Evolutionary conservation across 1,140 invertebrate species (phyloP), one percentile per base, ranked within the genome.

Genomic region (Lepidurus couesii): DNA sequence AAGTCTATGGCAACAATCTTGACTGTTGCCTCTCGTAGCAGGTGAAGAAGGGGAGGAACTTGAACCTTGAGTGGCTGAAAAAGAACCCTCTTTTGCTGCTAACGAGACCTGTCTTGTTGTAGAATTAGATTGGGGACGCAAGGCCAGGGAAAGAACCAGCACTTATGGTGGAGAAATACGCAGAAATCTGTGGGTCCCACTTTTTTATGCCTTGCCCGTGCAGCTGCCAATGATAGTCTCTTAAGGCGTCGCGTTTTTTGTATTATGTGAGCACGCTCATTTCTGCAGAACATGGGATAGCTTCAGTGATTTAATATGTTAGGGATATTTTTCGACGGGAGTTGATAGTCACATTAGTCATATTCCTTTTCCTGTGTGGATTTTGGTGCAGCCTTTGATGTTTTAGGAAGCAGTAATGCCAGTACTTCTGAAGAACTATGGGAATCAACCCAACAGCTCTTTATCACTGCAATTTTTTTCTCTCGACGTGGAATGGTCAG

Each of bases 31-130:
- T 21, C 53, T 65, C 16, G 16, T 65, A n/a, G 53, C 16, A 65
- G 21, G 21, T 65, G 53, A 65, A 65, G 53, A 65, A 65, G 53
- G 53, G 53, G 53, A 7, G 16, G 53, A 21, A 65, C 9, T 65
- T 65, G 53, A 65, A 16, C 34, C 53, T 65, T 13, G 53, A 65
- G 53, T 65, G 53, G 53, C 53, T 65, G 53, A 65, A 65, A 65
- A 65, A 65, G 53, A 65, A 16, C 53, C 53, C 53, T 65, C 53
- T 65, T 65, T 13, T 11, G 53, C n/a, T 65, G 53, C 53, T 65
- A 65, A 65, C 53, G 53, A 65, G 8, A 21, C 53, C 13, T 13
- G 53, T 7, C 21, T 21, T 65, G 53, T 65, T 65, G 53, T 65
- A 65, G 13, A 65, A 65, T 65, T 65, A 65, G 53, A 65, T 65